Conservation (phyloP, 2,797 vertebrate genomes). For the Zenarchopterus dispar region DNA sequence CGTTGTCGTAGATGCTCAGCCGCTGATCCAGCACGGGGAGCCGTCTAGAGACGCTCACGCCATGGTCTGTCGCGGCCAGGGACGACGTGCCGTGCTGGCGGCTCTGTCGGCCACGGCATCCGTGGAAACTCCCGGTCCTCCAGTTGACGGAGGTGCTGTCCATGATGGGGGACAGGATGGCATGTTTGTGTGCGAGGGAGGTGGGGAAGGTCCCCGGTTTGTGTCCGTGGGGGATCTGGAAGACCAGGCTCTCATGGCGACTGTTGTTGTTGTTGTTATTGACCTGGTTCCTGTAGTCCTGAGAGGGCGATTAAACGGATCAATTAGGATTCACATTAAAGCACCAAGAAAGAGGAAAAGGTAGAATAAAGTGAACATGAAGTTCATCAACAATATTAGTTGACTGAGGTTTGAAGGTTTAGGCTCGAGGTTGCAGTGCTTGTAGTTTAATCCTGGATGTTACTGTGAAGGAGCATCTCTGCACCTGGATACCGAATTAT, state of each 20-base stretch:
- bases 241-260: constrained; percentile 70
- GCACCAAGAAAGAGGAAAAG: background rate
- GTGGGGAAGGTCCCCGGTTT: constrained; percentile 91
- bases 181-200: constrained; percentile 77
- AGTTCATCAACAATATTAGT: too few species aligned
- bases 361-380: background rate
- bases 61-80: constrained; percentile 48
- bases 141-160: constrained; percentile 84
- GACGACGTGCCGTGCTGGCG: constrained; percentile 51
- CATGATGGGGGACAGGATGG: constrained; percentile 37
- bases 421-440: too few species aligned
- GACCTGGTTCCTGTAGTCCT: constrained; percentile 67
- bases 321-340: background rate
- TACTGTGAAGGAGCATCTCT: too few species aligned
- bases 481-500: too few species aligned
- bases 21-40: constrained; percentile 66
- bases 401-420: too few species aligned
- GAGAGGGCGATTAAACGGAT: background rate
- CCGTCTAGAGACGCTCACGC: constrained; percentile 31
- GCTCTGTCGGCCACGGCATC: constrained; percentile 70
- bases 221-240: constrained; percentile 86
- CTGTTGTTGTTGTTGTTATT: constrained; percentile 68
- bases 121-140: constrained; percentile 90
- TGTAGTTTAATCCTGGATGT: too few species aligned
- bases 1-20: constrained; percentile 89